Conservation (phyloP, 2,888 invertebrate genomes). For the Thecocarcelia acutangulata region DNA sequence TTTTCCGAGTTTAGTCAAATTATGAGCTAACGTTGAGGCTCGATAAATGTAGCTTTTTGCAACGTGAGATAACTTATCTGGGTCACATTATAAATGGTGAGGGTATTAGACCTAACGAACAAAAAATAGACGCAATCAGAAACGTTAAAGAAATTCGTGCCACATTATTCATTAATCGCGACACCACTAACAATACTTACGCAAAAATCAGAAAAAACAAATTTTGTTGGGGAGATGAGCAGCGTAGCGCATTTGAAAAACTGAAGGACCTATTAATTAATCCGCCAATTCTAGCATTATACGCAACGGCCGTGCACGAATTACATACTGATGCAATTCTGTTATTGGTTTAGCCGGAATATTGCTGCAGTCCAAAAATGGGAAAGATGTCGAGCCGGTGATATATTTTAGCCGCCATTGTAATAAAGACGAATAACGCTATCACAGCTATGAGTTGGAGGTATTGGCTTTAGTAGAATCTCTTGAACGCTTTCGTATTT, state of each 20-base stretch:
- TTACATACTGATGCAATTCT: slow-evolving; percentile 57
- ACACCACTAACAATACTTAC: too few species aligned
- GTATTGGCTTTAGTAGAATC: slow-evolving; percentile 72
- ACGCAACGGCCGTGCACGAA: slow-evolving; percentile 12
- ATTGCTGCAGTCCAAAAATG: slow-evolving; percentile 39
- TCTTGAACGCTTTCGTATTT: slow-evolving; percentile 74
- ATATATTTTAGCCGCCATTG: slow-evolving; percentile 62
- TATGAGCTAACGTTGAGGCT: background rate
- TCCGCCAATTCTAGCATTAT: slow-evolving; percentile 12
- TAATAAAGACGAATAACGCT: slow-evolving; percentile 60
- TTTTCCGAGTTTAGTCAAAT: background rate
- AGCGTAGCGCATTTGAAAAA: slow-evolving; percentile 3
- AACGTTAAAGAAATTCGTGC: background rate
- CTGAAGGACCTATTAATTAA: slow-evolving; percentile 27
- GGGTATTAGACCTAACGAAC: background rate
- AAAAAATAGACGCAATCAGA: background rate
- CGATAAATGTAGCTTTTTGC: slow-evolving; percentile 24
- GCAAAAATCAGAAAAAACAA: too few species aligned
- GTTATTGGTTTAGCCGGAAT: slow-evolving; percentile 44
- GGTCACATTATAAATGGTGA: background rate
- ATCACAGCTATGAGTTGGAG: slow-evolving; percentile 76
- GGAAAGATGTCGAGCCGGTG: slow-evolving; percentile 49
- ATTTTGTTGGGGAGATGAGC: too few species aligned
- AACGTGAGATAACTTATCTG: slow-evolving; percentile 10
- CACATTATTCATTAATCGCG: background rate